A percentile compares a stretch with the other conserved stretches of the same genome.
phyloP scores from a whole-genome alignment of 2,888 invertebrate species.

The Parapristionchus giblindavisi region DNA sequence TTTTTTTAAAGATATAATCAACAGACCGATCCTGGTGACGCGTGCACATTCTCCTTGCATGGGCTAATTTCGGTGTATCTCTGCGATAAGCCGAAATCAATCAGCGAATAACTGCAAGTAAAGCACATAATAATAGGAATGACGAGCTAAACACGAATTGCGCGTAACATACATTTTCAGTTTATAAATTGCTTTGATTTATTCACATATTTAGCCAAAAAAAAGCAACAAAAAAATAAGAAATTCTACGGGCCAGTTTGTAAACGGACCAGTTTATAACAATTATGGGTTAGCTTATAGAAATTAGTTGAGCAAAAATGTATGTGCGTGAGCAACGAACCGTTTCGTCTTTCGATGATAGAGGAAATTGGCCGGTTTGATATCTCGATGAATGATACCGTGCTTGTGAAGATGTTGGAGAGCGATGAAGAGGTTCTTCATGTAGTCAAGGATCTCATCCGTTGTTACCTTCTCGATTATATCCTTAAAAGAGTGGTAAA shows the following conservation, averaged over 20 bases:
- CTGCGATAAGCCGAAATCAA: constrained; percentile 90
- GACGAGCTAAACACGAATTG: too few species aligned
- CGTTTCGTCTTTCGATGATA: constrained; percentile 77
- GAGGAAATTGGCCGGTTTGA: constrained; percentile 90
- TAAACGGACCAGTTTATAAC: too few species aligned
- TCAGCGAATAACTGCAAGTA: constrained; percentile 76
- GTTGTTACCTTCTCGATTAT: constrained; percentile 73
- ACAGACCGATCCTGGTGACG: constrained; percentile 3
- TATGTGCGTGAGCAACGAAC: constrained; percentile 33
- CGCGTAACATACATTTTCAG: too few species aligned
- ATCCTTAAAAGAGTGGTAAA: constrained; percentile 10
- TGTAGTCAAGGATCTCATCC: constrained; percentile 80
- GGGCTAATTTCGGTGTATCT: constrained; percentile 52
- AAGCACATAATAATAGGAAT: background rate
- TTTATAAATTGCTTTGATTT: background rate
- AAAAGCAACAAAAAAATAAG: constrained; percentile 4
- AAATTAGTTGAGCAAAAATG: background rate
- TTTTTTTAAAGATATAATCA: background rate
- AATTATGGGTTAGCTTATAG: background rate
- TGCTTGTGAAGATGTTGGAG: constrained; percentile 83
- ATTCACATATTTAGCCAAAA: background rate
- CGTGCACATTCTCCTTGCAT: constrained; percentile 22
- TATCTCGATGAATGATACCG: constrained; percentile 86
- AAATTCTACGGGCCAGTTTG: too few species aligned
- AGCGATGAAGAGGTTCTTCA: constrained; percentile 83